Evolutionary conservation across 2,113 vertebrate genomes (phyloP), one percentile per base, ranked within the genome.

Genomic region (Pedionomus torquatus): DNA sequence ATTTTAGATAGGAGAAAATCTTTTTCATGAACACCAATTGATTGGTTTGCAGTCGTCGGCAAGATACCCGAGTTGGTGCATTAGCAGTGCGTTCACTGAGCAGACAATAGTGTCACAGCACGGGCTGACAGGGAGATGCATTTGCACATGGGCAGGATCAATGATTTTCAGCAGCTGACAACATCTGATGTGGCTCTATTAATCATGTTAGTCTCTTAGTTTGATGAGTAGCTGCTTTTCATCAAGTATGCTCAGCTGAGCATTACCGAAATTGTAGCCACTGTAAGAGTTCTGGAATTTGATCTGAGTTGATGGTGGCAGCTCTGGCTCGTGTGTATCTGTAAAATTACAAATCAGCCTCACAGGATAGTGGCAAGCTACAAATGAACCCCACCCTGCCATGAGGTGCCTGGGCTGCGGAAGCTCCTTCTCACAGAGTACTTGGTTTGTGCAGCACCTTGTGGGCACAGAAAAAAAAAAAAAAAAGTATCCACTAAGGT

Each of bases 1-100:
- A 87, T 94, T 95, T 94, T 93, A 80, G 78, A 33, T 19, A 30
- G 65, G 58, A 71, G 87, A 93, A 94, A 57, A 80, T 82, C 89
- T 95, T 95, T 48, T 64, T 48, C 37, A 2, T 49, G 74, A 83
- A 6, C 78, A 77, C 28, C 26, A 24, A 11, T 85, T 37, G 57
- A 30, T 25, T 43, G 30, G 25, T 84, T 94, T 93, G 78, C 54
- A 33, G 41, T 91, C 70, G 28, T 37, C 41, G 70, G 86, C 46
- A n/a, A 23, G 26, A 44, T 65, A 44, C 78, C 52, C 3, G 12
- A 6, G 12, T 46, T 82, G 74, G 77, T 91, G 93, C 54, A 24
- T 30, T 83, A 78, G 69, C 69, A 23, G n/a, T 19, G 39, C n/a
- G 3, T 72, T 65, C 54, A 37, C 83, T 43, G 86, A 70, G 89